Base-by-base conservation (phyloP, 2,113 vertebrate genomes). In the Melanerpes aurifrons region DNA sequence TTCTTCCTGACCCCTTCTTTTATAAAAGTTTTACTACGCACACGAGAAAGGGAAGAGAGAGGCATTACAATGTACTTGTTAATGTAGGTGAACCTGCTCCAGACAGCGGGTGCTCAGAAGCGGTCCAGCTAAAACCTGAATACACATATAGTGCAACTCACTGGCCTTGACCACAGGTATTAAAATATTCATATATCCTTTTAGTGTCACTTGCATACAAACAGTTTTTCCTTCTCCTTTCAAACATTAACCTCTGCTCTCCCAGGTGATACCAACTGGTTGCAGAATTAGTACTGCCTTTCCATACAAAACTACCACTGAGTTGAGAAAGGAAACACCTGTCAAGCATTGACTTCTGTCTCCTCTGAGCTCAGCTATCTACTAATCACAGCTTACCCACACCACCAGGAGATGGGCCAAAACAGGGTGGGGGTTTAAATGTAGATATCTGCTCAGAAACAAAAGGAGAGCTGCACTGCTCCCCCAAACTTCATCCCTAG, bases 211-310 rank as follows among this genome's bases (percentile, higher is more conserved):
- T 82, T 76, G 82, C 50, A 32, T 72, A 70, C 80, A 90, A 94
- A 86, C 77, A 95, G 92, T 69, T 87, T 95, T 92, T 93, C 76
- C 45, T 86, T 71, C 70, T 81, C 69, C 81, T 94, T 59, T 77
- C 81, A 95, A 96, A 86, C 64, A 92, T 93, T 93, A 97, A 95
- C 86, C 62, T 94, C 71, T 87, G 68, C 47, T 89, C 91, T 92
- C 91, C 87, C 78, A 79, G 74, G 90, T 95, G 89, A 93, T 43
- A 61, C 58, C 67, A 62, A 63, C 12, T 58, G 47, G 71, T 25
- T 2, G 0, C 45, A 89, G 54, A 68, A 83, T 84, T 43, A 82
- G 50, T 43, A 68, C 48, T 68, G 63, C 70, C 35, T 47, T 84
- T 83, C 58, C 21, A 16, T 7, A 81, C 15, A 71, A 56, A 92